A percentile compares a stretch with the other conserved stretches of the same genome.
Evolutionary conservation across 2,113 vertebrate genomes (phyloP).

Genomic region (Poecilia latipinna): DNA sequence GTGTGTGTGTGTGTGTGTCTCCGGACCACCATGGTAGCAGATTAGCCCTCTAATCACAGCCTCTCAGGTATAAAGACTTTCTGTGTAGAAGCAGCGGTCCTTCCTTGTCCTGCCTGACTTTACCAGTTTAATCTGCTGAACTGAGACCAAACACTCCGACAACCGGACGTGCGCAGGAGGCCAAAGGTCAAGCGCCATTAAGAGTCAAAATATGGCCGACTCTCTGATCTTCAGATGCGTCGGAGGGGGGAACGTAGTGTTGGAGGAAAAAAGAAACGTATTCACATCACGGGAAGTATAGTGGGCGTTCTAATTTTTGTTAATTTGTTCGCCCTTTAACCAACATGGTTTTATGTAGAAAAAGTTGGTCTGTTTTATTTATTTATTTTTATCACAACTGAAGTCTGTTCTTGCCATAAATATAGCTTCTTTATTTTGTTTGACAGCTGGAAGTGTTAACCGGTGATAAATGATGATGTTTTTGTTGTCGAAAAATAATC

Average conservation of each 20-base stretch:
- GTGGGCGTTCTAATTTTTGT: slow-evolving; percentile 54
- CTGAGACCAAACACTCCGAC: slow-evolving; percentile 65
- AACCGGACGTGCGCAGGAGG: slow-evolving; percentile 45
- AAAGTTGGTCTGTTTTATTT: slow-evolving; percentile 30
- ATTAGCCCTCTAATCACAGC: slow-evolving; percentile 72
- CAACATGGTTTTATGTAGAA: slow-evolving; percentile 35
- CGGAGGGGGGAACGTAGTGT: slow-evolving; percentile 27
- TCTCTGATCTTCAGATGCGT: slow-evolving; percentile 57
- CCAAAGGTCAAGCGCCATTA: slow-evolving; percentile 66
- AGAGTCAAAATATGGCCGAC: slow-evolving; percentile 64
- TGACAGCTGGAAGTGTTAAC: slow-evolving; percentile 42
- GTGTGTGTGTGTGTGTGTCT: slow-evolving; percentile 29
- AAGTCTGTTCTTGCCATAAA: slow-evolving; percentile 57
- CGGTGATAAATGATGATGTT: slow-evolving; percentile 60
- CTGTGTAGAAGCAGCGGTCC: slow-evolving; percentile 61
- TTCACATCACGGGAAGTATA: slow-evolving; percentile 63
- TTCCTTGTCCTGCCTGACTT: slow-evolving; percentile 52
- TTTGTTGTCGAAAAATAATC: slow-evolving; percentile 38
- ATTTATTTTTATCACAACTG: slow-evolving; percentile 31
- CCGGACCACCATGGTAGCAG: slow-evolving; percentile 67
- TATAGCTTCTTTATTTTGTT: slow-evolving; percentile 46
- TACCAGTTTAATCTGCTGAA: slow-evolving; percentile 68
- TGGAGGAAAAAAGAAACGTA: slow-evolving; percentile 57
- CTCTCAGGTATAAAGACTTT: slow-evolving; percentile 66
- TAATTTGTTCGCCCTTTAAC: slow-evolving; percentile 46